Conservation (phyloP, 2,797 vertebrate species). For the Telmatherina bonti region DNA sequence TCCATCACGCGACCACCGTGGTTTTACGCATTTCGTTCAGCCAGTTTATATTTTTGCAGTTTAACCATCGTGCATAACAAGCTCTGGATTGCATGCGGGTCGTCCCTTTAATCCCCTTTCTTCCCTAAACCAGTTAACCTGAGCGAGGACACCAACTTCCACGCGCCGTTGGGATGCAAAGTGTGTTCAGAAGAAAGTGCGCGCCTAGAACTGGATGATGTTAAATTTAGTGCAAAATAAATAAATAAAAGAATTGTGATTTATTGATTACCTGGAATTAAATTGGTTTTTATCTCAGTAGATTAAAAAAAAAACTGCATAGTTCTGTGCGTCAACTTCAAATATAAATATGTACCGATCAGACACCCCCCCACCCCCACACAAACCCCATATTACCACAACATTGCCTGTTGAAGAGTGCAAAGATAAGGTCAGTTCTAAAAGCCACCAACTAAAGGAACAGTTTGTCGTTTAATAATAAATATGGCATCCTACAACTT, state of each 20-base stretch:
- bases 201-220: background rate
- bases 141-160: conserved; percentile 5
- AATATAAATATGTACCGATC: conserved; percentile 40
- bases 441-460: background rate
- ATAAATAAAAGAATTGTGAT: conserved; percentile 9
- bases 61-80: background rate
- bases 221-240: background rate
- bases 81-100: background rate
- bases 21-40: background rate
- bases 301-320: background rate
- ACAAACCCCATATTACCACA: background rate
- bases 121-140: conserved; percentile 5
- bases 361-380: conserved; percentile 4
- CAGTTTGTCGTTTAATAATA: background rate
- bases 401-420: conserved; percentile 11
- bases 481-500: background rate
- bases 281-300: background rate
- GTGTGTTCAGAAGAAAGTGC: background rate
- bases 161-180: conserved; percentile 6
- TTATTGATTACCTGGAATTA: conserved; percentile 29
- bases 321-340: conserved; percentile 15
- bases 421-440: conserved; percentile 17
- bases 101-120: conserved; percentile 2
- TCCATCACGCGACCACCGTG: background rate
- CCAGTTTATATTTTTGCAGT: background rate